Evolutionary conservation across 1,140 invertebrate species (phyloP).

Genomic region (Teleopsis dalmanni): DNA sequence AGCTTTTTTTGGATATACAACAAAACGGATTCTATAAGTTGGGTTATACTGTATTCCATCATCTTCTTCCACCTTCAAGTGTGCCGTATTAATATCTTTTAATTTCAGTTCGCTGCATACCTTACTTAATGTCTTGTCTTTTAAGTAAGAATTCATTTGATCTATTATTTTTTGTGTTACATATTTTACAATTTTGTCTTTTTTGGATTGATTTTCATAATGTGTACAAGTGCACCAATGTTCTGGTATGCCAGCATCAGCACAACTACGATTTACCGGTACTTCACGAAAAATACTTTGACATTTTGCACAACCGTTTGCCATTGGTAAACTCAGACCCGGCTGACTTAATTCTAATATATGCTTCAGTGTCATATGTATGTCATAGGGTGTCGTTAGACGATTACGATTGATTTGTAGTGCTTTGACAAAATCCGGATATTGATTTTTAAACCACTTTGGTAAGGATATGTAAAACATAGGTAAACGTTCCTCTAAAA

Average conservation of each 20-base stretch:
- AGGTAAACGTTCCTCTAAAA: slow-evolving; percentile 82
- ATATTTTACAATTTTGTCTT: slow-evolving; percentile 30
- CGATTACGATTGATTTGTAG: slow-evolving; percentile 62
- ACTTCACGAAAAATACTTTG: slow-evolving; percentile 59
- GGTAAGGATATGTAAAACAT: slow-evolving; percentile 74
- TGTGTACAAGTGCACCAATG: slow-evolving; percentile 71
- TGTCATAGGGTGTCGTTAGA: slow-evolving; percentile 73
- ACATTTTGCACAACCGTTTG: slow-evolving; percentile 52
- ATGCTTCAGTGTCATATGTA: slow-evolving; percentile 58
- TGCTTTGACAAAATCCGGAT: slow-evolving; percentile 56
- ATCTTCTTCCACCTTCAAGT: slow-evolving; percentile 10
- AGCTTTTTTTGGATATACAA: slow-evolving; percentile 40
- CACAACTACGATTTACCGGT: slow-evolving; percentile 58
- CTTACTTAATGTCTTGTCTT: slow-evolving; percentile 12
- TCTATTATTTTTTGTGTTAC: slow-evolving; percentile 47
- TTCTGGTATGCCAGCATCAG: slow-evolving; percentile 57
- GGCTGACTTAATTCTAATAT: slow-evolving; percentile 35
- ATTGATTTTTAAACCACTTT: slow-evolving; percentile 57
- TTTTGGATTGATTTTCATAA: slow-evolving; percentile 37
- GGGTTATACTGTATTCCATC: background rate
- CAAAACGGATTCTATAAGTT: slow-evolving; percentile 18
- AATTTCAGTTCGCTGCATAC: slow-evolving; percentile 5
- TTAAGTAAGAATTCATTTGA: slow-evolving; percentile 40
- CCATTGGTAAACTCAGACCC: slow-evolving; percentile 19
- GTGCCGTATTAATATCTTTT: background rate